Conservation (phyloP, 2,888 invertebrate species). For the Drosophila kokeensis region DNA sequence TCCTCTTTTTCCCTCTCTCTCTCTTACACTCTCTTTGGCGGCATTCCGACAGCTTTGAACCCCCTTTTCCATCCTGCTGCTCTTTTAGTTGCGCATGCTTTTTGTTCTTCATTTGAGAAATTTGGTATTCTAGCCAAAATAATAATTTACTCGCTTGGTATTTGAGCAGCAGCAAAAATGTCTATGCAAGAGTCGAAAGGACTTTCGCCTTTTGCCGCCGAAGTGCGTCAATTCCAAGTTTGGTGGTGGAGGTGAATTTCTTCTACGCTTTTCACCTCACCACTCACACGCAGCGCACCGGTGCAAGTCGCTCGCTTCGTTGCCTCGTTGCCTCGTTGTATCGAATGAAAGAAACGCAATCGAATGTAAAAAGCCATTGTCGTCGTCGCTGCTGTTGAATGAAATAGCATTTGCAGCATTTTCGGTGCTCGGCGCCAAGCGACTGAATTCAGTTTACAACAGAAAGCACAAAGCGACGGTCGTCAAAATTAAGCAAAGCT, state of each 20-base stretch:
- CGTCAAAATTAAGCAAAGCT: slow-evolving; percentile 73
- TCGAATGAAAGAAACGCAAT: slow-evolving; percentile 35
- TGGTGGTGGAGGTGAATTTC: slow-evolving; percentile 24
- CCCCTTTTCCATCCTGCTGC: slow-evolving; percentile 37
- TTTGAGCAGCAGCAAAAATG: slow-evolving; percentile 44
- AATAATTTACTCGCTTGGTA: slow-evolving; percentile 3
- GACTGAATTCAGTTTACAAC: slow-evolving; percentile 82
- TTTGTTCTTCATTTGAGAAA: slow-evolving; percentile 1
- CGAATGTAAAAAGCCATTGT: slow-evolving; percentile 45
- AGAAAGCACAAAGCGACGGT: slow-evolving; percentile 84
- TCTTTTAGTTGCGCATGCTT: slow-evolving; percentile 9
- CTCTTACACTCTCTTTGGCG: background rate
- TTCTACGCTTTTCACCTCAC: slow-evolving; percentile 50
- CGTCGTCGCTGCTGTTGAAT: slow-evolving; percentile 14
- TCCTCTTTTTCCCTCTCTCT: background rate
- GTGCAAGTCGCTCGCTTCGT: slow-evolving; percentile 16
- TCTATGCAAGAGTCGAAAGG: slow-evolving; percentile 32
- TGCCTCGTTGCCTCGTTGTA: slow-evolving; percentile 8
- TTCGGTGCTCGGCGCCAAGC: slow-evolving; percentile 67
- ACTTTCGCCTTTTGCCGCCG: slow-evolving; percentile 6
- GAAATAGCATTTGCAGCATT: slow-evolving; percentile 26
- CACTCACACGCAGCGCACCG: slow-evolving; percentile 20
- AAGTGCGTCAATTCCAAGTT: slow-evolving; percentile 22
- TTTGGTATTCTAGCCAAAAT: slow-evolving; percentile 17
- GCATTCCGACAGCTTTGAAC: slow-evolving; percentile 49